Percentiles rank a stretch among this genome's conserved stretches.
Evolutionary conservation across 2,113 vertebrate species (phyloP).

Genomic region (Athene noctua): DNA sequence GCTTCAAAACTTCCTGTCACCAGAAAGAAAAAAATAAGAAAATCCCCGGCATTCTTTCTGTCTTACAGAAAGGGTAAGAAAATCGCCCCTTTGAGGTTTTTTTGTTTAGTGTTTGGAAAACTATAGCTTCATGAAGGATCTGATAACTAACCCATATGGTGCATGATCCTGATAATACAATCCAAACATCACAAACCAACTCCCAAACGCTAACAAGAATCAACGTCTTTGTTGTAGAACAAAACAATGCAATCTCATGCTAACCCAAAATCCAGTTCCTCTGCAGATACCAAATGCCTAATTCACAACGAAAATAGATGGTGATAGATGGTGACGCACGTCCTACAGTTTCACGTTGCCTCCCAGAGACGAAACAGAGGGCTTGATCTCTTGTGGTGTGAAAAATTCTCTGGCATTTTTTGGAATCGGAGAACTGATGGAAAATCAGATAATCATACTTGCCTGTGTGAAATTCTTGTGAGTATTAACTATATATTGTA

Average conservation of each 20-base stretch:
- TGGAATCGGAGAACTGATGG: background rate
- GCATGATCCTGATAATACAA: conserved; percentile 37
- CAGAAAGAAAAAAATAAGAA: background rate
- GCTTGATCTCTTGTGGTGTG: background rate
- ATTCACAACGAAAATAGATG: conserved; percentile 3
- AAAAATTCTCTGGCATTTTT: conserved; percentile 3
- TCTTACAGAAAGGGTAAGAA: conserved; percentile 45
- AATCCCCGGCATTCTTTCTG: conserved; percentile 15
- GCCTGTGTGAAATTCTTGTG: background rate
- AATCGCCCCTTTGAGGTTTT: background rate
- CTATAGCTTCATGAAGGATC: conserved; percentile 15
- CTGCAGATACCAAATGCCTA: conserved; percentile 2
- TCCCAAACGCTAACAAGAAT: conserved; percentile 16
- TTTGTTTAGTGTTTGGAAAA: conserved; percentile 24
- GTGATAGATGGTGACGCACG: background rate
- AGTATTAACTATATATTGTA: background rate
- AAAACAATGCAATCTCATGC: background rate
- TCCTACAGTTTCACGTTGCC: background rate
- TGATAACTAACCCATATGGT: conserved; percentile 48
- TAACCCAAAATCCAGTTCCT: conserved; percentile 18
- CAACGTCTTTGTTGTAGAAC: background rate
- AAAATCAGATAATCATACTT: conserved; percentile 30
- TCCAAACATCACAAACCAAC: conserved; percentile 46
- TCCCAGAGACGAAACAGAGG: conserved; percentile 13
- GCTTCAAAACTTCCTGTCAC: conserved; percentile 36